Evolutionary conservation across 2,797 vertebrate genomes (phyloP).

Genomic region (Picus viridis): DNA sequence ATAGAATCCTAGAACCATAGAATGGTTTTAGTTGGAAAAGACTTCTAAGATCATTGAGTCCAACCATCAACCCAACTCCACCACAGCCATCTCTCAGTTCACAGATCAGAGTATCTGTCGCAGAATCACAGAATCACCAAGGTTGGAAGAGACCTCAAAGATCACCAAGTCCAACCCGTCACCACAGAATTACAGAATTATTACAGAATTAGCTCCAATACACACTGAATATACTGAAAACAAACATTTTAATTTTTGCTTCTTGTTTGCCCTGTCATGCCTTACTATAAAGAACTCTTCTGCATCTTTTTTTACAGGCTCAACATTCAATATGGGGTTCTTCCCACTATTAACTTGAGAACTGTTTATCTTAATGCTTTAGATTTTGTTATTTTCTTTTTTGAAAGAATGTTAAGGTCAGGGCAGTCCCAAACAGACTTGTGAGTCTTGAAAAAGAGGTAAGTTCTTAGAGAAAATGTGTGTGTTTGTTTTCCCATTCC

Average conservation of each 20-base stretch:
- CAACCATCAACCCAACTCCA: no score
- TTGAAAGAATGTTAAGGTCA: not conserved
- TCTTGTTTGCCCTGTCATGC: not conserved
- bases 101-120: fast-evolving
- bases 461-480: not conserved
- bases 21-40: no score
- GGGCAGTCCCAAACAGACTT: not conserved
- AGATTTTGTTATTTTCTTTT: not conserved
- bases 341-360: not conserved
- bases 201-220: not conserved
- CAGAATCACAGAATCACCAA: no score
- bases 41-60: no score
- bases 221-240: not conserved
- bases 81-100: not conserved
- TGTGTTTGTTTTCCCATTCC: not conserved
- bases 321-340: not conserved
- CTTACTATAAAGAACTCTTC: not conserved
- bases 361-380: not conserved
- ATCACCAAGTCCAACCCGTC: no score
- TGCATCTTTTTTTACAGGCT: not conserved
- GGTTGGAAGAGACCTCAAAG: no score
- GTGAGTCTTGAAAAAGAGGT: not conserved
- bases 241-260: not conserved
- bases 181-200: not conserved
- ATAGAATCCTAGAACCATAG: no score